Evolutionary conservation across 92 coral and sea anemone genomes (phyloP), one percentile per base, ranked within the genome.

Genomic region (Actinostola sp.): DNA sequence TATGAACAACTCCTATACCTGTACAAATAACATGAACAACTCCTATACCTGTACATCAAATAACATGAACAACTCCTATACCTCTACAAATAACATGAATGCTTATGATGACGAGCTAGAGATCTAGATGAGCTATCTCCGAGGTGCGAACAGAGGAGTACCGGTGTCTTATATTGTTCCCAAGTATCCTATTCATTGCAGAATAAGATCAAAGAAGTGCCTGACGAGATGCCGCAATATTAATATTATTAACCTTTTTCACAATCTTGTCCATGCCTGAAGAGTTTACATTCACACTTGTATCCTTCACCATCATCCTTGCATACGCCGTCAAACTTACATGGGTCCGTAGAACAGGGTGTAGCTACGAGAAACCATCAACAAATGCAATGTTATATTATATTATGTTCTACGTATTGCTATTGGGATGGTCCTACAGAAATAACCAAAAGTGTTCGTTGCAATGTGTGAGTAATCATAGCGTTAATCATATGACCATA

Each of bases 231-330:
- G 50, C 11, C 50, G 11, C 11, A 11, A 11, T 11, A 44, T 44
- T 44, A 44, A 44, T 44, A 11, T 11, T 68, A 24, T n/a, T 68
- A 32, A 70, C 78, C 78, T 8, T 72, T 72, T 31, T 72, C 68
- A 30, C 78, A 72, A 29, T 59, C 33, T 29, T 30, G 9, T 30
- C 78, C 78, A 39, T 58, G 61, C 54, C 78, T 72, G 30, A 72
- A 72, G 19, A 60, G 19, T 39, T 32, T 21, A 23, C 78, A 72
- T 14, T 72, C 78, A 30, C 78, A 72, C 49, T 44, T 72, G 78
- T 72, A 72, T 0, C 58, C 78, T 12, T 72, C 33, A 8, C 78
- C 78, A 7, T 56, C 39, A 8, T 16, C 69, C 21, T 19, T 43
- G 21, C 78, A 72, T 16, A 20, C 45, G 14, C 78, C 65, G 12